Percentiles rank a stretch among this genome's conserved stretches.
These are phyloP conservation scores for Hyperoplus lanceolatus DNA, from an alignment of 2,797 vertebrate species.

Conservation along the genomic window DNA sequence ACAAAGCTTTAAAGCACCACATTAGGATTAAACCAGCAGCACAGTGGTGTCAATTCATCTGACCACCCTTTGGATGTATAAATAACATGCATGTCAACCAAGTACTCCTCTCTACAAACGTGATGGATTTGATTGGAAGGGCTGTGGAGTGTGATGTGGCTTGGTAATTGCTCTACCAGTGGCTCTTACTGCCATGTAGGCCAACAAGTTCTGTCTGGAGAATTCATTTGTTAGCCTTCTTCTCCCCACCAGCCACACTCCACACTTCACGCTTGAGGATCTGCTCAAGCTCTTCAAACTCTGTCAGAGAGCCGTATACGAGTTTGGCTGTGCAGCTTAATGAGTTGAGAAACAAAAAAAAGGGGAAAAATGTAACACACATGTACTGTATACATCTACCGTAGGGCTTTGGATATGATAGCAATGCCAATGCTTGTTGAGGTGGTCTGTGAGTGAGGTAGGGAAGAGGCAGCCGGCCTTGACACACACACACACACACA, in stretches of 20 bases:
- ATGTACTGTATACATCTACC: slow-evolving; percentile 2
- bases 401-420: slow-evolving; percentile 16
- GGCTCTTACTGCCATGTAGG: slow-evolving; percentile 60
- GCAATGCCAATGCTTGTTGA: slow-evolving; percentile 28
- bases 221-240: slow-evolving; percentile 71
- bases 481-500: background rate
- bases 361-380: slow-evolving; percentile 13
- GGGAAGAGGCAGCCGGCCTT: slow-evolving; percentile 32
- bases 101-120: slow-evolving; percentile 59
- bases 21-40: background rate
- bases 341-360: slow-evolving; percentile 48
- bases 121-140: slow-evolving; percentile 60
- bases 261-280: slow-evolving; percentile 59
- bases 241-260: slow-evolving; percentile 61
- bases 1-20: slow-evolving; percentile 1
- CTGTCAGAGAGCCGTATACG: slow-evolving; percentile 48
- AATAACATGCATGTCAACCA: slow-evolving; percentile 48
- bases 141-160: slow-evolving; percentile 46
- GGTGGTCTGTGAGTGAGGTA: slow-evolving; percentile 11
- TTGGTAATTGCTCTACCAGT: slow-evolving; percentile 66
- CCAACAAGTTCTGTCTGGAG: slow-evolving; percentile 65
- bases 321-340: slow-evolving; percentile 49
- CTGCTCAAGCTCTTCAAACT: slow-evolving; percentile 58
- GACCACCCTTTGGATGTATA: slow-evolving; percentile 31
- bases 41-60: background rate